phyloP scores from a whole-genome alignment of 2,797 vertebrate species.

The Spea hammondii region DNA sequence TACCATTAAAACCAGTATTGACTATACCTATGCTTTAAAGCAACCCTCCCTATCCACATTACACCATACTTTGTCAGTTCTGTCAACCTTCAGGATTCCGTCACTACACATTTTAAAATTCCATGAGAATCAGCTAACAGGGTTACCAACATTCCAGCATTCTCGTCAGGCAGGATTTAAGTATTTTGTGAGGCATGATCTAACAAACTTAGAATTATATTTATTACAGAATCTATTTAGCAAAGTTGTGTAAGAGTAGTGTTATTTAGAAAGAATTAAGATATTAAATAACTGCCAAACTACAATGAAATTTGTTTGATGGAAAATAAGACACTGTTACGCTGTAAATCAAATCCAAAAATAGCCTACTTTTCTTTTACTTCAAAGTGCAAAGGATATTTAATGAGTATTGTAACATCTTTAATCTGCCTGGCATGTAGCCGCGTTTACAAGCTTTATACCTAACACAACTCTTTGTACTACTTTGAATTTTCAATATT shows the following conservation, averaged over 20 bases:
- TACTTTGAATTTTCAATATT: no score
- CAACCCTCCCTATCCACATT: no score
- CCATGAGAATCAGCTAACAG: not conserved
- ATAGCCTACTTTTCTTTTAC: not conserved
- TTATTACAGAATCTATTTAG: not conserved
- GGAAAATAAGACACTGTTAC: conserved; percentile 1
- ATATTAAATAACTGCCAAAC: not conserved
- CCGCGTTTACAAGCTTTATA: not conserved
- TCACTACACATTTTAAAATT: not conserved
- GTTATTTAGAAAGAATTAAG: not conserved
- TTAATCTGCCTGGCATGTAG: not conserved
- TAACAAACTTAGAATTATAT: not conserved
- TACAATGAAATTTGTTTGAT: conserved; percentile 1
- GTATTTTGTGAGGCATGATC: not conserved
- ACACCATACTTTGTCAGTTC: no score
- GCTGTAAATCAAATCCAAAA: not conserved
- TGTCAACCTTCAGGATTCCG: not conserved
- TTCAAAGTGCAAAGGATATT: not conserved
- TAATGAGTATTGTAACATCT: not conserved
- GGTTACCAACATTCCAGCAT: not conserved
- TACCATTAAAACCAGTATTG: no score
- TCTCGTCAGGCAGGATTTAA: not conserved
- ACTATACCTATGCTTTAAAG: no score
- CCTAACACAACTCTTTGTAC: not conserved
- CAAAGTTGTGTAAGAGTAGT: not conserved